Percentiles rank a stretch among this genome's conserved stretches.
phyloP scores from a whole-genome alignment of 2,797 vertebrate species.

The Carcharodon carcharias region DNA sequence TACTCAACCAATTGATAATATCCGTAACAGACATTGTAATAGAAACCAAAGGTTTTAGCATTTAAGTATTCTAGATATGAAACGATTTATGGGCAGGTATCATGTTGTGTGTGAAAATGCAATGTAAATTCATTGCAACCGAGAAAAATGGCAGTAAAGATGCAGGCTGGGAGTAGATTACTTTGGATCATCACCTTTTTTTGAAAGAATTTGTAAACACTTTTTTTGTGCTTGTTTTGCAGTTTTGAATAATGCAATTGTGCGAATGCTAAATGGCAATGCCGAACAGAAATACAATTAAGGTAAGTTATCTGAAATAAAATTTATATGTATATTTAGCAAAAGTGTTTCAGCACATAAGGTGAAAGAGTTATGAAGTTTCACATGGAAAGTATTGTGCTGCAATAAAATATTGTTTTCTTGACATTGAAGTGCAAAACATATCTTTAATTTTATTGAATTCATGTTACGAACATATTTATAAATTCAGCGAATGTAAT shows the following conservation, averaged over 20 bases:
- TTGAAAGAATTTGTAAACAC: neutral
- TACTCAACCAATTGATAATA: neutral
- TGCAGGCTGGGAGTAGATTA: neutral
- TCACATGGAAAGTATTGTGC: neutral
- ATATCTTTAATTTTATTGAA: neutral
- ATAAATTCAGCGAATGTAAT: neutral
- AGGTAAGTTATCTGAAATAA: neutral
- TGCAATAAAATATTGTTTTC: neutral
- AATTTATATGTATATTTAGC: neutral
- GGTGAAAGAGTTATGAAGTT: neutral
- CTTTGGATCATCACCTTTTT: neutral
- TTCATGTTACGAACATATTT: neutral
- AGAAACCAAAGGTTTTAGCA: neutral
- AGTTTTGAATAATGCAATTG: conserved; percentile 6
- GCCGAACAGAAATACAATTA: neutral
- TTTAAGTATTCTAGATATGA: neutral
- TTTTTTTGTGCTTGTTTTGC: conserved; percentile 10
- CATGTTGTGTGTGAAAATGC: neutral
- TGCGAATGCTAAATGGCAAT: neutral
- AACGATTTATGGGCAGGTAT: neutral
- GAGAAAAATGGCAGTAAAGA: neutral
- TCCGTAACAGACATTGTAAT: neutral
- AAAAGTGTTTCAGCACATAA: no score
- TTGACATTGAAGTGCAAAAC: neutral
- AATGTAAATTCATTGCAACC: neutral